phyloP scores from a whole-genome alignment of 2,888 invertebrate species.

The Andrena chrysosceles region DNA sequence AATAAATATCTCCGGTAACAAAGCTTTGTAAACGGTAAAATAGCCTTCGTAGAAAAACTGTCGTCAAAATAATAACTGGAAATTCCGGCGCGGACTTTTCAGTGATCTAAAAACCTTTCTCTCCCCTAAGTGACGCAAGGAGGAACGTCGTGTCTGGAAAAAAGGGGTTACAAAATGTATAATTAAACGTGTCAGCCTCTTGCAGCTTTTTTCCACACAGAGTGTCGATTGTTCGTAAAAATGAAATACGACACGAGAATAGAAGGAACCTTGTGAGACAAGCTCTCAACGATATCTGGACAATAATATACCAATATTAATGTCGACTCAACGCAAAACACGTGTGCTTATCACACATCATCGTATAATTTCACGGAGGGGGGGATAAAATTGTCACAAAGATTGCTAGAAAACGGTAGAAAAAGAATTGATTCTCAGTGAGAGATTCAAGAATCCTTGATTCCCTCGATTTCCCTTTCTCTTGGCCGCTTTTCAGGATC shows the following conservation, averaged over 20 bases:
- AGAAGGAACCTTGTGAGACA: background rate
- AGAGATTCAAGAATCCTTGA: slow-evolving; percentile 42
- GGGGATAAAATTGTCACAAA: background rate
- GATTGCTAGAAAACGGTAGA: background rate
- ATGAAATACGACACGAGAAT: background rate
- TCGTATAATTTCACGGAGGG: background rate
- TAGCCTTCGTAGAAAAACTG: slow-evolving; percentile 3
- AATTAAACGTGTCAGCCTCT: slow-evolving; percentile 56
- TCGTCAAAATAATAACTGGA: slow-evolving; percentile 10
- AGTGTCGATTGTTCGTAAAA: slow-evolving; percentile 1
- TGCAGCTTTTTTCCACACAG: slow-evolving; percentile 12
- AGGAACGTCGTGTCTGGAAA: slow-evolving; percentile 35
- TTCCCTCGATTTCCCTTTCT: slow-evolving; percentile 1
- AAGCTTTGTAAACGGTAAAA: slow-evolving; percentile 16
- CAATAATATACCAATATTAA: slow-evolving; percentile 2
- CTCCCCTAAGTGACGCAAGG: slow-evolving; percentile 5
- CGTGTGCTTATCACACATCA: background rate
- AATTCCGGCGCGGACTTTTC: slow-evolving; percentile 5
- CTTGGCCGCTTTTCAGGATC: background rate
- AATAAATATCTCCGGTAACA: background rate
- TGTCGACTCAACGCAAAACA: slow-evolving; percentile 9
- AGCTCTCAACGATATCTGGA: background rate
- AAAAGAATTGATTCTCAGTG: slow-evolving; percentile 34
- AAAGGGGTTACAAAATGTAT: slow-evolving; percentile 28
- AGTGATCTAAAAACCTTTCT: slow-evolving; percentile 13